phyloP scores from a whole-genome alignment of 2,888 invertebrate species.

The Lottia scabra region DNA sequence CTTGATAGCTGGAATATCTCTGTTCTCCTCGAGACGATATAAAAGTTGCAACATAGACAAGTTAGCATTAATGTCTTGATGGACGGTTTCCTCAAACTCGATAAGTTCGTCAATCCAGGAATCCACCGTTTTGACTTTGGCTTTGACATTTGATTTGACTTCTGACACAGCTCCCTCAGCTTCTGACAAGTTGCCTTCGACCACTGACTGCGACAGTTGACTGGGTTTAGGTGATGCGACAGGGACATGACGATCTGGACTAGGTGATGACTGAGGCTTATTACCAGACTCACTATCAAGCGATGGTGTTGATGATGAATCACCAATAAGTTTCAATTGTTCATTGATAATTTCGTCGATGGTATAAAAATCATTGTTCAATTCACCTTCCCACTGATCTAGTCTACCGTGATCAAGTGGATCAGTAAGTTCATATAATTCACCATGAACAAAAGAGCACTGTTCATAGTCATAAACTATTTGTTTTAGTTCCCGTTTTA shows the following conservation, averaged over 20 bases:
- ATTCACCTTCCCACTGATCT: neutral
- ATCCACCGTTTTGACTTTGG: neutral
- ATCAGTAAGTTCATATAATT: neutral
- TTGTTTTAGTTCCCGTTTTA: neutral
- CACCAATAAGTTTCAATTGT: neutral
- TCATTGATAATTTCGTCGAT: neutral
- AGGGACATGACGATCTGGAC: too few species aligned
- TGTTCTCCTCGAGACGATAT: too few species aligned
- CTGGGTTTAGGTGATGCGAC: too few species aligned
- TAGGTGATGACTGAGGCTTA: too few species aligned
- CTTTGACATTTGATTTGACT: neutral
- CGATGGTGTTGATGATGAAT: too few species aligned
- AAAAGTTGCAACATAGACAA: neutral
- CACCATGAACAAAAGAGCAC: neutral
- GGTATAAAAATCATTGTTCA: neutral
- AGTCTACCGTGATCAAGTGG: neutral
- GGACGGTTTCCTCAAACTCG: constrained; percentile 7
- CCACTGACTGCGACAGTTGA: too few species aligned
- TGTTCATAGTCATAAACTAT: neutral
- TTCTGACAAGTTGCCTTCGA: too few species aligned
- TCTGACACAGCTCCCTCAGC: too few species aligned
- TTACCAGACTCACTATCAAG: too few species aligned
- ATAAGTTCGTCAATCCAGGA: constrained; percentile 9
- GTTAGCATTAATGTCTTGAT: neutral
- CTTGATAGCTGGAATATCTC: too few species aligned